Percentiles rank a stretch among this genome's conserved stretches.
Evolutionary conservation across 2,113 vertebrate genomes (phyloP).

Genomic region (Serinus canaria): DNA sequence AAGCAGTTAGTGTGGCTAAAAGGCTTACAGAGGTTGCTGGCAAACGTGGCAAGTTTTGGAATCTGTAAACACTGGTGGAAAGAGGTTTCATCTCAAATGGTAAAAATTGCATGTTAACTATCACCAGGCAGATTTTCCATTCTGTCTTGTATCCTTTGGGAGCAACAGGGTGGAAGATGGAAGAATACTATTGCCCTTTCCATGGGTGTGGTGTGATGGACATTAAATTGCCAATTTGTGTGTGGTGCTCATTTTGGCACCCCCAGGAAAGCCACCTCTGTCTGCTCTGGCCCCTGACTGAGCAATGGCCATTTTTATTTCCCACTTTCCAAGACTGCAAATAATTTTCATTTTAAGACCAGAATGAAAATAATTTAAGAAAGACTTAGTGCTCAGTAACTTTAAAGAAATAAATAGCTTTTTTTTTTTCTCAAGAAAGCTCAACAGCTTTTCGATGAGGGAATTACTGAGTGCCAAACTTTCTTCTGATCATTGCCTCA

Average conservation of each 20-base stretch:
- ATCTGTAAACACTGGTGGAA: neutral
- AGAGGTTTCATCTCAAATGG: neutral
- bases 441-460: neutral
- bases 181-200: neutral
- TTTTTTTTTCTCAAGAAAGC: neutral
- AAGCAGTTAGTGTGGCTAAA: neutral
- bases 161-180: neutral
- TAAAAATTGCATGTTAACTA: neutral
- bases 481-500: neutral
- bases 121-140: neutral
- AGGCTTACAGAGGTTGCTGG: neutral
- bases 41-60: neutral
- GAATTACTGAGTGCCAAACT: neutral
- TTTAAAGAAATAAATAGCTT: neutral
- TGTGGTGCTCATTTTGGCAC: neutral
- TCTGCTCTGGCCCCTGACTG: neutral
- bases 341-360: neutral
- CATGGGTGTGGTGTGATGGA: too few species aligned
- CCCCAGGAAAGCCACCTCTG: neutral
- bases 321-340: neutral
- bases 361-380: neutral
- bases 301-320: neutral
- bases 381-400: neutral
- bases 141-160: neutral
- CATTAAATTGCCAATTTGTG: rapidly evolving